A percentile compares a stretch with the other conserved stretches of the same genome.
phyloP scores from a whole-genome alignment of 2,888 invertebrate genomes.

The Tanaodytes sp. region DNA sequence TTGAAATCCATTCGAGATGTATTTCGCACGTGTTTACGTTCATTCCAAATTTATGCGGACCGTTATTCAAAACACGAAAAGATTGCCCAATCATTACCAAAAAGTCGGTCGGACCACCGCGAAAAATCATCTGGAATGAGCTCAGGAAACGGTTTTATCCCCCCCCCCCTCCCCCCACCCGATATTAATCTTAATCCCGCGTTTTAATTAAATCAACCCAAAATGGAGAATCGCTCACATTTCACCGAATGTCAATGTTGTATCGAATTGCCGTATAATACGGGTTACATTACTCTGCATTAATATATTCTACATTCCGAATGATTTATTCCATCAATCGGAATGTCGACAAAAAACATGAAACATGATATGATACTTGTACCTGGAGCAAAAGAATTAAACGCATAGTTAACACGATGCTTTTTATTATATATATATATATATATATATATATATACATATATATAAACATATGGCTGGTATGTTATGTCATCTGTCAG shows the following conservation, averaged over 20 bases:
- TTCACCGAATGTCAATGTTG: not conserved
- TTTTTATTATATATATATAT: too few species aligned
- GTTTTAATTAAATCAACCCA: conserved; percentile 48
- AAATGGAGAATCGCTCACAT: conserved; percentile 30
- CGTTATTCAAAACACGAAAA: too few species aligned
- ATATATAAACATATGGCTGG: conserved; percentile 1
- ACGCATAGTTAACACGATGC: not conserved
- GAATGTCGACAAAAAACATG: conserved; percentile 34
- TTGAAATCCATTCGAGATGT: too few species aligned
- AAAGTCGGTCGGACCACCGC: conserved; percentile 36
- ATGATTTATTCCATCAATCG: conserved; percentile 39
- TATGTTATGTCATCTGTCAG: conserved; percentile 48
- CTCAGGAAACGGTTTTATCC: too few species aligned
- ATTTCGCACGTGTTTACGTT: too few species aligned
- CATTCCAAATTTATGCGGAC: too few species aligned
- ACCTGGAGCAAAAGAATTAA: conserved; percentile 16
- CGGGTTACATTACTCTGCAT: conserved; percentile 23
- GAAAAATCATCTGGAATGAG: too few species aligned
- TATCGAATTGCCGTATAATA: too few species aligned
- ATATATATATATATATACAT: too few species aligned
- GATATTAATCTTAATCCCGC: conserved; percentile 40
- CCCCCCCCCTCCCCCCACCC: too few species aligned
- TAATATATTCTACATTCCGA: conserved; percentile 15
- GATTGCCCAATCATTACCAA: too few species aligned
- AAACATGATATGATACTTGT: conserved; percentile 33